These are phyloP conservation scores for Pyrocephalus nanus DNA, from an alignment of 2,797 vertebrate genomes.

Conservation along the genomic window DNA sequence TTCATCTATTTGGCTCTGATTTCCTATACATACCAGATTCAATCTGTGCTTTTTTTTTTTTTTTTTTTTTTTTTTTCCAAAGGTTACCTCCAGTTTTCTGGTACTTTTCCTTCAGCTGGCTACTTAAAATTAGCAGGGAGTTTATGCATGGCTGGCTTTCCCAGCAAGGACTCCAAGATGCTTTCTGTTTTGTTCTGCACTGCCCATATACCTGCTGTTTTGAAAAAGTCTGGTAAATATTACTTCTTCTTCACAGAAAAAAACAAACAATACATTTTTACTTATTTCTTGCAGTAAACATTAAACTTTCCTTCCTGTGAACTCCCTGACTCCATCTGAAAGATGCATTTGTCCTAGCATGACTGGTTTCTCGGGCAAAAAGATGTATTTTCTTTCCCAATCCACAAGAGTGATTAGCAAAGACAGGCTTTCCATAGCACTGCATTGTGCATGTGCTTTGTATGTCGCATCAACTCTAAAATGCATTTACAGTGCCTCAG, in stretches of 20 bases:
- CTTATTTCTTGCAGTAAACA: background rate
- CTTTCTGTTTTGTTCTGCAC: background rate
- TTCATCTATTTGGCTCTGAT: slow-evolving; percentile 1
- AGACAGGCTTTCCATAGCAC: background rate
- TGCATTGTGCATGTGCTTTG: rapidly evolving
- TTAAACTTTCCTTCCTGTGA: background rate
- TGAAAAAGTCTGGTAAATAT: background rate
- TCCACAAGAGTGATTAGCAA: background rate
- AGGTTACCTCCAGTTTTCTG: slow-evolving; percentile 17
- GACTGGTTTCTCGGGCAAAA: background rate
- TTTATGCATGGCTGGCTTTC: background rate
- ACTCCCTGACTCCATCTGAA: background rate
- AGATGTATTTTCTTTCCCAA: background rate
- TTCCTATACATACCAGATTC: slow-evolving; percentile 23
- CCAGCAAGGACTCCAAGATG: background rate
- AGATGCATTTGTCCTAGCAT: background rate
- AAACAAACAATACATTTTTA: background rate
- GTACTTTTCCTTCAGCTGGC: background rate
- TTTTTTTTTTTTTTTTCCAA: background rate
- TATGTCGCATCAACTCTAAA: rapidly evolving
- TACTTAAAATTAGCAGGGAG: background rate
- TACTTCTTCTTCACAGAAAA: background rate
- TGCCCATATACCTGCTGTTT: background rate
- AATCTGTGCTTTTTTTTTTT: background rate
- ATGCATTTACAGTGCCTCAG: background rate